phyloP scores from a whole-genome alignment of 2,888 invertebrate genomes.

The Netelia fuscicornis region DNA sequence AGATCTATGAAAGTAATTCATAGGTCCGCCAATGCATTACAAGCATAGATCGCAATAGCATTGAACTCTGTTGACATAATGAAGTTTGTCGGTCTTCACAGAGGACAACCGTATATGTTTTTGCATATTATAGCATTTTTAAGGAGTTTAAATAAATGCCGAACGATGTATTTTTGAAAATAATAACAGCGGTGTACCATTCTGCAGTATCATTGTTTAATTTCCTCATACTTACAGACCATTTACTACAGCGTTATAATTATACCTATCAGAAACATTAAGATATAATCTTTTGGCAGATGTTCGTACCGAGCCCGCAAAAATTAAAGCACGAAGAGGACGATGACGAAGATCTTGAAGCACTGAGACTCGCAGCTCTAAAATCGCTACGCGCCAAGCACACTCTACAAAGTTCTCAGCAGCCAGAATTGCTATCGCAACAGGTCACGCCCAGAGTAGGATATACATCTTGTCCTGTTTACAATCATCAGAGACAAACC shows the following conservation, averaged over 20 bases:
- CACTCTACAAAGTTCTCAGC: slow-evolving; percentile 39
- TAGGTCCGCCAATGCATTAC: too few species aligned
- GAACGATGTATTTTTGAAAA: too few species aligned
- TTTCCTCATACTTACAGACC: too few species aligned
- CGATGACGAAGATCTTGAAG: slow-evolving; percentile 86
- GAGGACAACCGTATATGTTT: too few species aligned
- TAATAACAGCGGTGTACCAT: too few species aligned
- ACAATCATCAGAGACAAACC: slow-evolving; percentile 71
- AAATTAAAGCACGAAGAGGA: slow-evolving; percentile 82
- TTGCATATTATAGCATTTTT: too few species aligned
- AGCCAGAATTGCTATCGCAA: slow-evolving; percentile 23
- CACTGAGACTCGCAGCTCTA: slow-evolving; percentile 85
- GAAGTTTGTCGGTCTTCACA: too few species aligned
- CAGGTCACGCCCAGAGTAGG: slow-evolving; percentile 32
- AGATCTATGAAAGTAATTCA: too few species aligned
- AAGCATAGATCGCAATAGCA: too few species aligned
- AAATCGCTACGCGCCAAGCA: slow-evolving; percentile 82
- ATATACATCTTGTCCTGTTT: slow-evolving; percentile 67
- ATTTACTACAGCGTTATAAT: background rate
- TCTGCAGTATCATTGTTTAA: too few species aligned
- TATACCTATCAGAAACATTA: background rate
- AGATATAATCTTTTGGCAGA: slow-evolving; percentile 60
- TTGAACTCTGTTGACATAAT: too few species aligned
- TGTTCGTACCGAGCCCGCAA: slow-evolving; percentile 72
- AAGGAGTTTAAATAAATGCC: too few species aligned